Conservation (phyloP, 1,140 invertebrate genomes). For the Drosophila subpulchrella region DNA sequence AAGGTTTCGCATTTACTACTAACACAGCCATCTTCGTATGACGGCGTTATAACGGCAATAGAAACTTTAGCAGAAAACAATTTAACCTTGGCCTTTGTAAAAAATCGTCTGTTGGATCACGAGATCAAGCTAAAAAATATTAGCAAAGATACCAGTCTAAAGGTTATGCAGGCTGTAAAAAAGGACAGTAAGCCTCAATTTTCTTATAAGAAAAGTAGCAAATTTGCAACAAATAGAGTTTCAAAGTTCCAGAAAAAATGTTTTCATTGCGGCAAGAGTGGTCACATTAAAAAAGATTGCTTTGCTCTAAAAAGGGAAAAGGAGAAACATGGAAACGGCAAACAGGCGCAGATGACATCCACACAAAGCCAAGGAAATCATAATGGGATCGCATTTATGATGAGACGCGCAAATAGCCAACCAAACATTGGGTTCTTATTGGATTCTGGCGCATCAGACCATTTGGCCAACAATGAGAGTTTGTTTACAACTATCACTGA, state of each 20-base stretch:
- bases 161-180: conserved; percentile 3
- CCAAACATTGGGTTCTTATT: background rate
- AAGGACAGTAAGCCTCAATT: conserved; percentile 1
- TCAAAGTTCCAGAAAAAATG: conserved; percentile 1
- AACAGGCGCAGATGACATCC: background rate
- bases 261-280: background rate
- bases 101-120: conserved; percentile 3
- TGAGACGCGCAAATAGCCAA: background rate
- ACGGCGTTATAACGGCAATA: too few relatives aligned
- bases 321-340: conserved; percentile 1
- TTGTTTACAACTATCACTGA: background rate
- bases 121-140: background rate
- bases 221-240: background rate
- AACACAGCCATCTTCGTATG: too few relatives aligned
- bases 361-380: conserved; percentile 1
- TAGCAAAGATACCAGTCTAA: conserved; percentile 4
- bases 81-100: conserved; percentile 3
- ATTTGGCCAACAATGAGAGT: background rate
- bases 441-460: background rate
- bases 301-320: conserved; percentile 1
- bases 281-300: conserved; percentile 47
- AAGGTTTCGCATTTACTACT: too few relatives aligned
- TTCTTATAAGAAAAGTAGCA: background rate
- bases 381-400: background rate
- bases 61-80: background rate